Evolutionary conservation across 1,140 invertebrate species (phyloP), one percentile per base, ranked within the genome.

Genomic region (Armadillidium nasatum): DNA sequence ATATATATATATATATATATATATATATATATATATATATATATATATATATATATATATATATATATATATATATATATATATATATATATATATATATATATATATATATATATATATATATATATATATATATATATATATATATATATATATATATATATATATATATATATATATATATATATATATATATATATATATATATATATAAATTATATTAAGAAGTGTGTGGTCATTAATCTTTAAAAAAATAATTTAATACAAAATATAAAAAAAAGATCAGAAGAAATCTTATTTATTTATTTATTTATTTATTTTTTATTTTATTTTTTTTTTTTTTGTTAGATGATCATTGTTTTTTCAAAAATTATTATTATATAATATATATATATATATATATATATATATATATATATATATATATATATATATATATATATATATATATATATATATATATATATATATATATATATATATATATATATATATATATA

Each of bases 1-100:
- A n/a, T 23, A 68, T 10, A 68, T 23, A 68, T 23, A 68, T 23
- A 68, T 23, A 68, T 23, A n/a, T 23, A 10, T 10, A n/a, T n/a
- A 68, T 10, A 68, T 15, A 68, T 15, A 68, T 15, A 68, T 15
- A 68, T 15, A 68, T 15, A 68, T 15, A 68, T 68, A 68, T 68
- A 68, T 68, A 68, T 68, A 68, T 68, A 68, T 68, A 68, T 68
- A 68, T 68, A 68, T 68, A 68, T 68, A 68, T 68, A 68, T 68
- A 13, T 68, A 68, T 68, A 68, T 68, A 68, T 68, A 68, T 68
- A 68, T 15, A 68, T n/a, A 68, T 68, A 68, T 15, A 68, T 15
- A 68, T 15, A 68, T 15, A 68, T 15, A n/a, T 15, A 68, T 68
- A 68, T 68, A 68, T 68, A 19, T 15, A 68, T 68, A 68, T 68